Percentiles rank a stretch among this genome's conserved stretches.
These are phyloP conservation scores for Apamea monoglypha DNA, from an alignment of 2,888 invertebrate genomes.

Conservation along the genomic window DNA sequence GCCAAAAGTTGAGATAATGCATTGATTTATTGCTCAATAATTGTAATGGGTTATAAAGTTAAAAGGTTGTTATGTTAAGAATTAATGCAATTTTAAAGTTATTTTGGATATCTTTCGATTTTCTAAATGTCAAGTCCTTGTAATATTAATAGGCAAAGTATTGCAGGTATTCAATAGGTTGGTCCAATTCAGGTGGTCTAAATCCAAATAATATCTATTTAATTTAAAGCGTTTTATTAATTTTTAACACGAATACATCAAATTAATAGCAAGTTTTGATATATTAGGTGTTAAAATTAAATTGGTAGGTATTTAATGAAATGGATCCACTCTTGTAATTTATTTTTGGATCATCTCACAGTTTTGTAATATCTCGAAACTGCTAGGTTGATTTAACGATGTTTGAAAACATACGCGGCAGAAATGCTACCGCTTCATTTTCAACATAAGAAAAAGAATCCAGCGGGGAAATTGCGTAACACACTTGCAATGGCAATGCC, in stretches of 20 bases:
- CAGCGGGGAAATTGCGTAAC: neutral
- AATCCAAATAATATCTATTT: neutral
- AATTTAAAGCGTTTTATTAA: slow-evolving; percentile 1
- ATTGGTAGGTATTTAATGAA: neutral
- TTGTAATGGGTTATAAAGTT: no score
- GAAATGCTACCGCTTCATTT: neutral
- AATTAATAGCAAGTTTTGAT: slow-evolving; percentile 2
- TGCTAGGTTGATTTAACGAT: neutral
- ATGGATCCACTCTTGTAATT: neutral
- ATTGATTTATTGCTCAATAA: neutral
- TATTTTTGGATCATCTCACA: slow-evolving; percentile 22
- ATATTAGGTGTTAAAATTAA: slow-evolving; percentile 10
- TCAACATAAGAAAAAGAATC: neutral
- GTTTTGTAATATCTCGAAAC: slow-evolving; percentile 24
- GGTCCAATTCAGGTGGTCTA: no score
- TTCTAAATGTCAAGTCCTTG: slow-evolving; percentile 6
- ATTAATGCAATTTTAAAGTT: no score
- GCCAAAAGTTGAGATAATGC: neutral
- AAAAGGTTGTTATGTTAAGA: no score
- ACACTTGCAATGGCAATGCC: neutral
- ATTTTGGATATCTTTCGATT: neutral
- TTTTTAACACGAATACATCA: slow-evolving; percentile 26
- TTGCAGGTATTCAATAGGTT: neutral
- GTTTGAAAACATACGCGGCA: neutral
- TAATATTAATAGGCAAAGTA: neutral